phyloP scores from a whole-genome alignment of 2,113 vertebrate genomes.

The Archocentrus centrarchus region DNA sequence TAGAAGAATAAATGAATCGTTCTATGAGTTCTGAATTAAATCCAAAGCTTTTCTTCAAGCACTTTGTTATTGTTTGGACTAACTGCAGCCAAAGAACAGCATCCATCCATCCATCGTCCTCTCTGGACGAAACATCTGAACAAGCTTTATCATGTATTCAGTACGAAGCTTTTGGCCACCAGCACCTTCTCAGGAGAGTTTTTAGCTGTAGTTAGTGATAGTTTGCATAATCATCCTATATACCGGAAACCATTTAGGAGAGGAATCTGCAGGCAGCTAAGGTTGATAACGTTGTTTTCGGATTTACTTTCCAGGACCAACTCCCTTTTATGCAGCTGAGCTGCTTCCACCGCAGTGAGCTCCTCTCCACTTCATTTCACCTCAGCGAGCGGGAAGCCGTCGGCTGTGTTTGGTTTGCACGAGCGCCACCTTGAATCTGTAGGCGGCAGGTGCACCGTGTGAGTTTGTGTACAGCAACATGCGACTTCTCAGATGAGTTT shows the following conservation, averaged over 20 bases:
- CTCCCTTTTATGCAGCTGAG: not conserved
- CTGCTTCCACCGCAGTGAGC: not conserved
- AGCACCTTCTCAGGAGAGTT: not conserved
- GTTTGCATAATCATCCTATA: not conserved
- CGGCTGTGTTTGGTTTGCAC: not conserved
- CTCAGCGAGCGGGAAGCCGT: not conserved
- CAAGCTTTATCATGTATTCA: no score
- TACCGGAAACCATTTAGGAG: not conserved
- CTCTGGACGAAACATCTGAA: not conserved
- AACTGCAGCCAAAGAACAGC: not conserved
- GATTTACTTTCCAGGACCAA: not conserved
- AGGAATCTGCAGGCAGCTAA: not conserved
- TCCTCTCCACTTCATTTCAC: not conserved
- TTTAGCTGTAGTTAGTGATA: not conserved
- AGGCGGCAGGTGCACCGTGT: not conserved
- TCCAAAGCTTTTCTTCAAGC: not conserved
- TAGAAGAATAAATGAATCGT: accelerated
- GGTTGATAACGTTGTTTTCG: not conserved
- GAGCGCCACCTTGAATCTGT: not conserved
- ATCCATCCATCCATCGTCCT: not conserved
- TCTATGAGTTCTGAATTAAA: not conserved
- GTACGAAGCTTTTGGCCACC: not conserved
- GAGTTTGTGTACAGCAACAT: not conserved
- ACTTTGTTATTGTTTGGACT: not conserved
- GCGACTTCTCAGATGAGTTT: not conserved